Base-by-base conservation (phyloP, 2,888 invertebrate genomes). In the Carcina quercana region DNA sequence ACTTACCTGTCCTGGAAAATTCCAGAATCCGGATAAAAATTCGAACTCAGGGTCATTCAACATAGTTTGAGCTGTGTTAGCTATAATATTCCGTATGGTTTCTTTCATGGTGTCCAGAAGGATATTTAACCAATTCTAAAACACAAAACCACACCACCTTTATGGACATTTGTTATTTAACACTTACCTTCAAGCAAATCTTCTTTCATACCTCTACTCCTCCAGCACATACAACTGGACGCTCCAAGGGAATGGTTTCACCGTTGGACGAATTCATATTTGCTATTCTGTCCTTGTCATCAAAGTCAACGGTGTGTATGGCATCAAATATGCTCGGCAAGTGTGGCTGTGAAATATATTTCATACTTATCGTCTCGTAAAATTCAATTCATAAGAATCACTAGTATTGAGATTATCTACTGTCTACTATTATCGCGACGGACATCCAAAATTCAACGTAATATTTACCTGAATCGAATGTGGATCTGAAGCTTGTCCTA, bases 401-500 rank as follows among this genome's bases (percentile, higher is more conserved):
- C n/a, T n/a, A n/a, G n/a, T n/a, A n/a, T n/a, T n/a, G n/a, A n/a
- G n/a, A n/a, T n/a, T n/a, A n/a, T n/a, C n/a, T n/a, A n/a, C n/a
- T n/a, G n/a, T n/a, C n/a, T n/a, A n/a, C n/a, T n/a, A n/a, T n/a
- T n/a, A n/a, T n/a, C n/a, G n/a, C n/a, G n/a, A n/a, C n/a, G n/a
- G n/a, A n/a, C n/a, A n/a, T n/a, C n/a, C n/a, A n/a, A n/a, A n/a
- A n/a, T n/a, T n/a, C n/a, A n/a, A n/a, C n/a, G n/a, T n/a, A n/a
- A n/a, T n/a, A 72, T n/a, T n/a, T 19, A 73, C 83, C 73, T 83
- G 93, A 62, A 96, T 95, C 0, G 94, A 92, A 52, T 91, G 91
- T 0, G 93, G 93, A 70, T 96, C 92, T 1, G 95, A 94, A 12
- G 95, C 93, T 67, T 96, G 95, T 2, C 96, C 96, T 38, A 96